Evolutionary conservation across 2,113 vertebrate species (phyloP).

Genomic region (Xiphophorus maculatus): DNA sequence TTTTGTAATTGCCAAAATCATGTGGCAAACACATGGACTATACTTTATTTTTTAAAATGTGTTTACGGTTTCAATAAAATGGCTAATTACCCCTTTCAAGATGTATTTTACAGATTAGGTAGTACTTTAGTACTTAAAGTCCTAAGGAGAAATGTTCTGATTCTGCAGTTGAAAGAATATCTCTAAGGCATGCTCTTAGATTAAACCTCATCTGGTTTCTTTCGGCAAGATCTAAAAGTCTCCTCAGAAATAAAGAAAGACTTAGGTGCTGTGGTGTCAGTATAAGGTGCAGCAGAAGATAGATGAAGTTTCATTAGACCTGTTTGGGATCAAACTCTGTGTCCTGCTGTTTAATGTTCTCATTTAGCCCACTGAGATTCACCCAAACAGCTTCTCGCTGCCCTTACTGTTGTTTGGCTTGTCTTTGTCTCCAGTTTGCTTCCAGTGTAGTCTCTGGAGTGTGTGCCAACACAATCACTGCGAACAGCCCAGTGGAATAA

Average conservation of each 20-base stretch:
- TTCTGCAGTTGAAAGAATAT: conserved; percentile 3
- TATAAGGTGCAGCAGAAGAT: conserved; percentile 16
- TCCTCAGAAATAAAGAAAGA: conserved; percentile 1
- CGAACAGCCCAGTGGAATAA: conserved; percentile 37
- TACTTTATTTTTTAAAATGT: too few relatives aligned
- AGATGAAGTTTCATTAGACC: conserved; percentile 39
- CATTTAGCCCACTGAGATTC: conserved; percentile 34
- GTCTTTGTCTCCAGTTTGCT: conserved; percentile 40
- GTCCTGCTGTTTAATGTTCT: conserved; percentile 38
- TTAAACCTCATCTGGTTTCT: neutral
- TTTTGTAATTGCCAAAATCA: neutral
- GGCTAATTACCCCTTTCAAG: too few relatives aligned
- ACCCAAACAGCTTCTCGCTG: conserved; percentile 26
- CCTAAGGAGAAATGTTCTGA: neutral
- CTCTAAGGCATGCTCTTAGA: conserved; percentile 6
- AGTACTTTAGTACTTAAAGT: neutral
- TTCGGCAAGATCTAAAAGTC: conserved; percentile 22
- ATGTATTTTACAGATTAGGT: too few relatives aligned
- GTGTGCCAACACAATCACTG: conserved; percentile 39
- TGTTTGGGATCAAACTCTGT: conserved; percentile 36
- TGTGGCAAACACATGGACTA: too few relatives aligned
- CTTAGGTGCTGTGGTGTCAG: conserved; percentile 8
- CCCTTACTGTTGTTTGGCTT: conserved; percentile 35
- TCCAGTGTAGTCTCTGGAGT: conserved; percentile 20
- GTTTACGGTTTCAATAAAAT: too few relatives aligned